phyloP scores from a whole-genome alignment of 2,888 invertebrate genomes.

The Cephalotes varians region DNA sequence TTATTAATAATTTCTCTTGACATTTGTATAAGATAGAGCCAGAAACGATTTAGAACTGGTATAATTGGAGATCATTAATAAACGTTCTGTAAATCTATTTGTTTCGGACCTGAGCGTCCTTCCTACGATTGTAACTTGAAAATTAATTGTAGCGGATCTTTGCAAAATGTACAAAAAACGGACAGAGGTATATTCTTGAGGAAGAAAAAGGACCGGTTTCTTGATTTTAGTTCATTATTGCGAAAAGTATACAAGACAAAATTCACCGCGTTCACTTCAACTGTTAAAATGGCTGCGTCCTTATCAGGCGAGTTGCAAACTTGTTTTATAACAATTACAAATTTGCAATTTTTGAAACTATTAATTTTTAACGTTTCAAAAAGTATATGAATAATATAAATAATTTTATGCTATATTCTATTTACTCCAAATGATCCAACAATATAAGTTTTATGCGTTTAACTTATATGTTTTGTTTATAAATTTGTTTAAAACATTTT shows the following conservation, averaged over 20 bases:
- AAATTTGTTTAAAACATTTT: not conserved
- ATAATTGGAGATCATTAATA: not conserved
- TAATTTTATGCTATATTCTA: not conserved
- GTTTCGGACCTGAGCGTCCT: not conserved
- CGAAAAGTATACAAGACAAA: not conserved
- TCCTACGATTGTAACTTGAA: not conserved
- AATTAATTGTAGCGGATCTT: not conserved
- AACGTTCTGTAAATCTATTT: not conserved
- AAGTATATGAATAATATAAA: not conserved
- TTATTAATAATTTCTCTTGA: slow-evolving; percentile 46
- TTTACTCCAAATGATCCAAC: not conserved
- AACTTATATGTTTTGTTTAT: not conserved
- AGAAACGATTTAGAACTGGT: slow-evolving; percentile 2
- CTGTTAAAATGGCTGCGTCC: slow-evolving; percentile 76
- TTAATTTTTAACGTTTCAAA: not conserved
- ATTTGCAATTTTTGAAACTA: slow-evolving; percentile 6
- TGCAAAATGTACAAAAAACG: not conserved
- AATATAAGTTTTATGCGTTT: not conserved
- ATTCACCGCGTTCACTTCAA: not conserved
- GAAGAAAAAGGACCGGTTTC: not conserved
- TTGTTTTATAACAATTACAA: slow-evolving; percentile 5
- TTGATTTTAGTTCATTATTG: not conserved
- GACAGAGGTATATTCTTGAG: not conserved
- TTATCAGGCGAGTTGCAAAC: slow-evolving; percentile 73
- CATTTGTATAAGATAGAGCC: not conserved